Base-by-base conservation (phyloP, 1,140 invertebrate species). In the Cephus cinctus region DNA sequence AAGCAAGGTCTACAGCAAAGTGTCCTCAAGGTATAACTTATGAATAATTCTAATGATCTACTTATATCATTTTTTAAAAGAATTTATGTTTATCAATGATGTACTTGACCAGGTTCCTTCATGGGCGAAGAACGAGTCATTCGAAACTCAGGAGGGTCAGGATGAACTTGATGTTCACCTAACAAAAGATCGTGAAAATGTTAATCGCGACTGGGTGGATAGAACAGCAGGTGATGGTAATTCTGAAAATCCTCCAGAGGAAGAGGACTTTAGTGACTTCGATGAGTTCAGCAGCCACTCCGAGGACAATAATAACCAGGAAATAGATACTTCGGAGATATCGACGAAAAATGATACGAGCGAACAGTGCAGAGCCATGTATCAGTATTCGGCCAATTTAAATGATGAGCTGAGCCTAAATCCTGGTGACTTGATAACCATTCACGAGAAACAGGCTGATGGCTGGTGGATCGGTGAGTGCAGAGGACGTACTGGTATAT, bases 391-490 rank as follows among this genome's bases (percentile, higher is more conserved):
- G 50, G 91, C 92, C 6, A 90, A 90, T 64, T 78, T 94, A 30
- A 86, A 88, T 60, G 93, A 96, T 76, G 93, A 97, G 71, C 80
- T 97, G 14, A 88, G 86, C 35, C 79, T 96, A 35, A 83, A 79
- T 63, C 85, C 87, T 61, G 93, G 92, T 54, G 92, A 96, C 67
- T 77, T 92, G 8, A 90, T 96, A 55, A 87, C 87, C 48, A 86
- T 96, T 19, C 90, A 90, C 69, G 87, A 90, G 59, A 94, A 95
- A 65, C 90, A 94, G 66, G 85, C 88, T n/a, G 91, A 94, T 65
- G 92, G 92, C 4, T 96, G 93, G 93, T 96, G 94, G 93, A 83
- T 93, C 40, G 93, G 93, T 6, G 90, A 94, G 57, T 80, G 93
- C 34, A 83, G 88, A 48, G 92, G 92, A 20, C 80, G 81, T 43